Conservation (phyloP, 1,140 invertebrate genomes). For the Dreissena rostriformis region DNA sequence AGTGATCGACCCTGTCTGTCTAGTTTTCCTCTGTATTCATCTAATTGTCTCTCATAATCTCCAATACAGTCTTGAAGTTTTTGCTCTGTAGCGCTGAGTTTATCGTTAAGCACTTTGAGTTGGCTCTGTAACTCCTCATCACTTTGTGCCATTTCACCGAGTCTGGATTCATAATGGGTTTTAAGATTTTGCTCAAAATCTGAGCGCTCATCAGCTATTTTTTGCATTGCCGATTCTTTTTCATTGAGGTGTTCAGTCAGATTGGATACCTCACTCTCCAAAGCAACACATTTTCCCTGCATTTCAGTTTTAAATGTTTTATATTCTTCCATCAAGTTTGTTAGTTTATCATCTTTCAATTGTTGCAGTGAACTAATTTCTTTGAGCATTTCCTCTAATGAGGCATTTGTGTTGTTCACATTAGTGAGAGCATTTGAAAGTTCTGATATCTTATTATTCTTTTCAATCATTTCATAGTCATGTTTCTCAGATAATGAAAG, state of each 20-base stretch:
- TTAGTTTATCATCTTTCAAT: constrained; percentile 63
- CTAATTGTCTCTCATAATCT: constrained; percentile 76
- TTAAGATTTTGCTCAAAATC: constrained; percentile 38
- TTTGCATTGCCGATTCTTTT: constrained; percentile 41
- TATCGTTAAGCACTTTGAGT: constrained; percentile 72
- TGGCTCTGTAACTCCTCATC: constrained; percentile 73
- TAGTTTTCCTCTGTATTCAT: constrained; percentile 74
- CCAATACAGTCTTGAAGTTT: constrained; percentile 74
- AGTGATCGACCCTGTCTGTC: constrained; percentile 63
- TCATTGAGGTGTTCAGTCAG: constrained; percentile 30
- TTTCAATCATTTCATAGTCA: constrained; percentile 66
- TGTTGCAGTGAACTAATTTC: constrained; percentile 64
- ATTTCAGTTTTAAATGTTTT: constrained; percentile 58
- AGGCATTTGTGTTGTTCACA: constrained; percentile 65
- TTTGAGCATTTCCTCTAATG: constrained; percentile 74
- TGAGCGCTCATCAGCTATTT: constrained; percentile 16
- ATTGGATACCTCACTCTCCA: constrained; percentile 47
- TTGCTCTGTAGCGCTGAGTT: constrained; percentile 71
- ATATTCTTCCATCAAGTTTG: constrained; percentile 57
- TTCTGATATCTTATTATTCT: constrained; percentile 62
- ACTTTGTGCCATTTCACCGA: constrained; percentile 65
- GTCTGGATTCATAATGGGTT: constrained; percentile 60
- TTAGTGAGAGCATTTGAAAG: constrained; percentile 46
- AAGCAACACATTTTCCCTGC: constrained; percentile 30
- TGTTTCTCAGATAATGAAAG: constrained; percentile 64